Base-by-base conservation (phyloP, 2,797 vertebrate species). In the Todus mexicanus region DNA sequence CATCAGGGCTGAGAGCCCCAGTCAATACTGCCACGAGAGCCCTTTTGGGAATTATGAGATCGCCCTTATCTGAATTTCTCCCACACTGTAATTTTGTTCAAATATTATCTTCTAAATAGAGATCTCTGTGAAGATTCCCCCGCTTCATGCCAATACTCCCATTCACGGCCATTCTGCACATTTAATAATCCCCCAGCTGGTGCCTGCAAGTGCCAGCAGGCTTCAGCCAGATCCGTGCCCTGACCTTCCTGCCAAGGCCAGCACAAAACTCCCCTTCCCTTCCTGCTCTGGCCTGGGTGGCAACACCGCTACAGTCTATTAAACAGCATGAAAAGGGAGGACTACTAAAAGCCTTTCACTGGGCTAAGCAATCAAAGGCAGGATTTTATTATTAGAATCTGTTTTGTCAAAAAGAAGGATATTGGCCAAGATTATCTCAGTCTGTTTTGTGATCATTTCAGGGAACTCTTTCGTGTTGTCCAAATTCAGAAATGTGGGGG, bases 361-460 rank as follows among this genome's bases (percentile, higher is more conserved):
- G 10, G 66, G 23, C 60, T 60, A 85, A 85, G 73, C 63, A 54
- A 84, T 81, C 66, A 86, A 73, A 87, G 0, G 1, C 14, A 35
- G 64, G 87, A 60, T 66, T 85, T 93, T 73, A 91, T 92, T 94
- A 95, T 84, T 90, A 93, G 87, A 87, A 91, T 50, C 43, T 43
- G 60, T 86, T 93, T 91, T 73, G 79, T 84, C 26, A 7, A 91
- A 95, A 83, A 89, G 60, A 21, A 84, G 48, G 64, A 61, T 92
- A 94, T 64, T 61, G 71, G 82, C 92, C 94, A 91, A 91, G 87
- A 92, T 76, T 79, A 78, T 71, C 87, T 70, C 78, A 33, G 53
- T 13, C 90, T 87, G 76, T 60, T 94, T 89, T 93, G 87, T 81
- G 73, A 92, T 81, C 3, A 3, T 29, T 93, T 73, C 53, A 70